These are phyloP conservation scores for Euplexia lucipara DNA, from an alignment of 2,888 invertebrate species.

Conservation along the genomic window DNA sequence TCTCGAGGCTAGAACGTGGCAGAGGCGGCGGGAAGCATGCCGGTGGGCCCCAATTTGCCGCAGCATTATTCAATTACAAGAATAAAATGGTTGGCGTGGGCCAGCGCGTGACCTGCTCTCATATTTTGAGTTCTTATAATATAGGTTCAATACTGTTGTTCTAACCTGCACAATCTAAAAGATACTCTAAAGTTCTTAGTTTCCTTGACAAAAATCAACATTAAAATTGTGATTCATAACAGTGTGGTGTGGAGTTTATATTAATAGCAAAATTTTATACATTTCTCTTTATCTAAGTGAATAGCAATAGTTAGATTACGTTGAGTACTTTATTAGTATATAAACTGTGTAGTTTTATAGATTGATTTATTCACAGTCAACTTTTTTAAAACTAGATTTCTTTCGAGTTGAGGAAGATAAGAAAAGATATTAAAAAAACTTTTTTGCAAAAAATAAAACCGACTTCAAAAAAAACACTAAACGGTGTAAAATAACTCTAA, in stretches of 20 bases:
- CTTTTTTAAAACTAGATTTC: too few species aligned
- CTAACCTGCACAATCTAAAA: neutral
- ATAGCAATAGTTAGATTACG: too few species aligned
- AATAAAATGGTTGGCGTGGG: conserved; percentile 90
- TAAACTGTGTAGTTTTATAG: too few species aligned
- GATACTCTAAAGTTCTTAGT: neutral
- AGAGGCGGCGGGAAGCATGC: conserved; percentile 81
- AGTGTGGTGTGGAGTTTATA: neutral
- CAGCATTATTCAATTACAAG: conserved; percentile 88
- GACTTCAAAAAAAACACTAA: too few species aligned
- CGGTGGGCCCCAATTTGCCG: conserved; percentile 88
- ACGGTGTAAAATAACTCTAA: too few species aligned
- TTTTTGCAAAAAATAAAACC: too few species aligned
- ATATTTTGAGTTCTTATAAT: conserved; percentile 69
- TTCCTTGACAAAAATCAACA: neutral
- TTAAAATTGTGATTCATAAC: neutral
- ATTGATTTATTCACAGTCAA: too few species aligned
- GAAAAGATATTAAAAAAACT: too few species aligned
- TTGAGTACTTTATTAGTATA: too few species aligned
- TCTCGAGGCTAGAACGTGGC: conserved; percentile 83
- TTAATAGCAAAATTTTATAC: too few species aligned
- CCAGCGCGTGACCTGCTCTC: conserved; percentile 86
- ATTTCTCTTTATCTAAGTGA: too few species aligned
- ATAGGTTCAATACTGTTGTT: conserved; percentile 25
- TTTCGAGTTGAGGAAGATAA: too few species aligned